phyloP scores from a whole-genome alignment of 2,797 vertebrate species.

The Antrozous pallidus region DNA sequence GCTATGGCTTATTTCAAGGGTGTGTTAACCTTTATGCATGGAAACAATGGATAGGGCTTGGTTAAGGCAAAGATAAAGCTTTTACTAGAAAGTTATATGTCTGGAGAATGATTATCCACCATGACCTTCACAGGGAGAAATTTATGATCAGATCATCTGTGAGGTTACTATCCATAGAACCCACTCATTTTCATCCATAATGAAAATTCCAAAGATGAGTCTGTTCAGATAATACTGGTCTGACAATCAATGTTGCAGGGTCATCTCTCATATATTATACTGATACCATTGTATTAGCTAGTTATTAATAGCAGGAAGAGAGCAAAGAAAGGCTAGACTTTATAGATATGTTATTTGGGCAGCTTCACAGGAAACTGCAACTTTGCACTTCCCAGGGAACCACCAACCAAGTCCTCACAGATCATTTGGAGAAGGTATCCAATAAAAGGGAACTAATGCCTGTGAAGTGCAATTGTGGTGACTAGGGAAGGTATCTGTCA shows the following conservation, averaged over 20 bases:
- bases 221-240: background rate
- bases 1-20: background rate
- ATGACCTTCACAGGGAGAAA: background rate
- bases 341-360: background rate
- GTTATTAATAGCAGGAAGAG: background rate
- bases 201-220: slow-evolving; percentile 1
- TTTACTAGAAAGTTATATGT: background rate
- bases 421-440: background rate
- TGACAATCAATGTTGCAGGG: background rate
- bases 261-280: background rate
- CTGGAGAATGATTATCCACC: background rate
- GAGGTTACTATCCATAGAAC: background rate
- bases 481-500: too few species aligned
- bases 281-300: background rate
- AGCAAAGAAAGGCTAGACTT: background rate
- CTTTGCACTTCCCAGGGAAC: background rate
- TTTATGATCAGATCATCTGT: background rate
- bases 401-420: background rate
- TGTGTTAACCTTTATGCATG: background rate
- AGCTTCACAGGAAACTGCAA: background rate
- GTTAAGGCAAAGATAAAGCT: background rate
- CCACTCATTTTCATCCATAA: background rate
- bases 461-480: too few species aligned
- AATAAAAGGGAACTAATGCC: too few species aligned
- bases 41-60: background rate